Evolutionary conservation across 2,888 invertebrate species (phyloP), one percentile per base, ranked within the genome.

Genomic region (Pemphredon lugubris): DNA sequence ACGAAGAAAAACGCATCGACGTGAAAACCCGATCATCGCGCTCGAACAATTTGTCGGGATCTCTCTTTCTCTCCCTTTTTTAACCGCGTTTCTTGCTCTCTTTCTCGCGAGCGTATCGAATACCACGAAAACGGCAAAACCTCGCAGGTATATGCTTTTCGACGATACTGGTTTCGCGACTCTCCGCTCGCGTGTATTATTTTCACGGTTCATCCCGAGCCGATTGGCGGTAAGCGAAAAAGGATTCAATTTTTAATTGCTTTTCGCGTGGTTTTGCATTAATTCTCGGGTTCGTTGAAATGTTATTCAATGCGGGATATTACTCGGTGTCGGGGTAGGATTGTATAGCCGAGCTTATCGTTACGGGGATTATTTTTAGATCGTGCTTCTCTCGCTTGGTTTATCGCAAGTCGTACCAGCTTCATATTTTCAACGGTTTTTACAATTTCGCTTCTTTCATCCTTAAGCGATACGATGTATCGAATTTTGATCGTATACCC

Each of bases 201-300:
- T 59, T 67, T 57, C 73, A 60, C 59, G 37, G 55, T 70, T 65
- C 65, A 60, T 65, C 50, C 51, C 55, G 16, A 42, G 40, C 55
- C 53, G 58, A 58, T 50, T 13, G 45, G 9, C 21, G 2, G 2
- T 20, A 42, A 54, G 48, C 57, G 50, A 67, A 40, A 40, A 16
- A 40, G n/a, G 16, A 16, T 55, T 60, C 50, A 42, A 50, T 67
- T 67, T 67, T 32, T 23, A 42, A 5, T 20, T 32, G 58, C n/a
- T 9, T 13, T 11, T 4, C 37, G 26, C 0, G 26, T 14, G 11
- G 14, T 39, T 26, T 18, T n/a, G 37, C 59, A 32, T 70, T 59
- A 48, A 50, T 59, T 47, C 30, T 13, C 4, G 11, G 26, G 44
- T 21, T 6, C 13, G 11, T 3, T 13, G n/a, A 37, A 37, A 37